phyloP scores from a whole-genome alignment of 2,888 invertebrate genomes.

The Escarpia spicata region DNA sequence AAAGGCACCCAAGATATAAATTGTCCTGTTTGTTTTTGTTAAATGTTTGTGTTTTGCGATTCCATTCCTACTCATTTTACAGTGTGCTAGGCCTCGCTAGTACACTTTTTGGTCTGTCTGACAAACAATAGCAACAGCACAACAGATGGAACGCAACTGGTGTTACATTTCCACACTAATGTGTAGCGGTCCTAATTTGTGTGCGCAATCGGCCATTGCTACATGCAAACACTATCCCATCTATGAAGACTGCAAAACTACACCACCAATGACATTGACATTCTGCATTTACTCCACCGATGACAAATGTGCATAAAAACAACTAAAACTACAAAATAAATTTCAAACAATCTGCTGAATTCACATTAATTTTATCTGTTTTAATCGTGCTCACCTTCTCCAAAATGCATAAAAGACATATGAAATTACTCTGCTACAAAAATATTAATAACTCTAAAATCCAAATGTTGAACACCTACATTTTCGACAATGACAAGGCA shows the following conservation, averaged over 20 bases:
- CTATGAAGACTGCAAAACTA: background rate
- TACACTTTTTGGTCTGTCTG: background rate
- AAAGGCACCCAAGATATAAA: background rate
- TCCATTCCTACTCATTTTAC: background rate
- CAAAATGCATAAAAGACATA: slow-evolving; percentile 16
- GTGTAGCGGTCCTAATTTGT: background rate
- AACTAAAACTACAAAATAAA: background rate
- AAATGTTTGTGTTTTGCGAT: background rate
- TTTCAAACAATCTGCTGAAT: background rate
- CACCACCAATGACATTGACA: background rate
- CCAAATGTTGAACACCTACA: background rate
- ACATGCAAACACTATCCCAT: background rate
- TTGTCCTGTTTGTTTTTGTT: background rate
- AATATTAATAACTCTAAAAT: background rate
- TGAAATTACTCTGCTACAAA: slow-evolving; percentile 4
- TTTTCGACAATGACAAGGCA: background rate
- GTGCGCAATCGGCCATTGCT: background rate
- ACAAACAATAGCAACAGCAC: too few relatives aligned
- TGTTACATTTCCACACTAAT: background rate
- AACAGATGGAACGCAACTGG: background rate
- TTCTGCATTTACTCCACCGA: background rate
- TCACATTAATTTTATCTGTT: background rate
- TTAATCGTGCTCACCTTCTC: background rate
- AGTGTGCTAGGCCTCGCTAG: background rate
- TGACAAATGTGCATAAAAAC: background rate